phyloP scores from a whole-genome alignment of 2,113 vertebrate species.

The Halichoerus grypus region DNA sequence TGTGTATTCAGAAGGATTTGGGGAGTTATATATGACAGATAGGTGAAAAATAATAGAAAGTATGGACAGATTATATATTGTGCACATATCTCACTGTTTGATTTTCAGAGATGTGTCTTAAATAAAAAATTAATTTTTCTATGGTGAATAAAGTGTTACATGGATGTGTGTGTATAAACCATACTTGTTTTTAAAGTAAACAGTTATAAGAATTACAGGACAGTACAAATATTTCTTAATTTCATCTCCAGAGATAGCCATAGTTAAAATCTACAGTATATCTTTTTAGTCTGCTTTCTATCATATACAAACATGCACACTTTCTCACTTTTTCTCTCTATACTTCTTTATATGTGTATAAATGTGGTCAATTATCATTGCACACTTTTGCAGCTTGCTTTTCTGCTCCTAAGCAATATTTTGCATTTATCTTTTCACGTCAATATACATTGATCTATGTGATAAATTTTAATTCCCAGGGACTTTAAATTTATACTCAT shows the following conservation, averaged over 20 bases:
- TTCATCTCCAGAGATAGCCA: background rate
- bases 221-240: slow-evolving; percentile 27
- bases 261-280: background rate
- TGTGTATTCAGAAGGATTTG: background rate
- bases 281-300: background rate
- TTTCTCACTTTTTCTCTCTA: background rate
- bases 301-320: background rate
- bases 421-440: background rate
- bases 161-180: background rate
- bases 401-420: background rate
- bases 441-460: background rate
- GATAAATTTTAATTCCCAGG: background rate
- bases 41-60: slow-evolving; percentile 25
- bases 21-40: background rate
- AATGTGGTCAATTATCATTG: background rate
- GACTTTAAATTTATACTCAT: background rate
- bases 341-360: background rate
- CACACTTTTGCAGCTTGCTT: background rate
- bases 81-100: background rate
- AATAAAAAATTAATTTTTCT: background rate
- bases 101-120: background rate
- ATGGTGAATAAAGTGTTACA: background rate
- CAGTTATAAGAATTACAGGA: background rate
- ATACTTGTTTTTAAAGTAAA: background rate
- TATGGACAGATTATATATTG: background rate